Evolutionary conservation across 2,888 invertebrate species (phyloP).

Genomic region (Polyommatus iphigenia): DNA sequence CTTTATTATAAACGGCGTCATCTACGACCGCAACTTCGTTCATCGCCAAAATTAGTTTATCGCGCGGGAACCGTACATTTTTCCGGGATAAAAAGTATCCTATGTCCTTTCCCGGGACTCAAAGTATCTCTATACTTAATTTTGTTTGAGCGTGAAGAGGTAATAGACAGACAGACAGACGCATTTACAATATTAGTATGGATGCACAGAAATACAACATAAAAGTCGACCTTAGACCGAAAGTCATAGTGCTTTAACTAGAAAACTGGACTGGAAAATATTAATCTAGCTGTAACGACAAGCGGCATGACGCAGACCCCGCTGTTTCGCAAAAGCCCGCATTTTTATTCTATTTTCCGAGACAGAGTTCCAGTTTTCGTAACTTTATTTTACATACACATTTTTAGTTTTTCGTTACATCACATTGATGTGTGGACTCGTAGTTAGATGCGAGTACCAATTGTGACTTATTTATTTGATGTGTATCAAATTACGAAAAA

Average conservation of each 20-base stretch:
- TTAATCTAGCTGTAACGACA: conserved; percentile 14
- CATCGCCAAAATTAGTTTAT: too few relatives aligned
- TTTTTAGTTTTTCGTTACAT: neutral
- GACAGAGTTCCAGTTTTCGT: neutral
- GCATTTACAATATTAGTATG: too few relatives aligned
- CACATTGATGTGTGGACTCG: neutral
- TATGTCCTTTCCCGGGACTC: too few relatives aligned
- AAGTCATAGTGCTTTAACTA: neutral
- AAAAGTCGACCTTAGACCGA: neutral
- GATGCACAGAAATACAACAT: too few relatives aligned
- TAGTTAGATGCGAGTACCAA: neutral
- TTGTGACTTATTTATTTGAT: neutral
- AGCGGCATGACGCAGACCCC: neutral
- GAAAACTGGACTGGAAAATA: conserved; percentile 18
- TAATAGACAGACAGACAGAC: too few relatives aligned
- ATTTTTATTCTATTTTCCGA: neutral
- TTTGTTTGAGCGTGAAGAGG: too few relatives aligned
- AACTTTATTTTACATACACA: neutral
- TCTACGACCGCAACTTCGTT: too few relatives aligned
- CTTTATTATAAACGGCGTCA: too few relatives aligned
- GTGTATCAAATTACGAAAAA: neutral
- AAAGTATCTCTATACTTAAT: too few relatives aligned
- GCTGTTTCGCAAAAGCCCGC: neutral
- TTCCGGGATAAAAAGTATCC: too few relatives aligned
- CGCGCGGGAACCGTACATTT: too few relatives aligned